phyloP scores from a whole-genome alignment of 2,888 invertebrate species.

The Esperia sulphurella region DNA sequence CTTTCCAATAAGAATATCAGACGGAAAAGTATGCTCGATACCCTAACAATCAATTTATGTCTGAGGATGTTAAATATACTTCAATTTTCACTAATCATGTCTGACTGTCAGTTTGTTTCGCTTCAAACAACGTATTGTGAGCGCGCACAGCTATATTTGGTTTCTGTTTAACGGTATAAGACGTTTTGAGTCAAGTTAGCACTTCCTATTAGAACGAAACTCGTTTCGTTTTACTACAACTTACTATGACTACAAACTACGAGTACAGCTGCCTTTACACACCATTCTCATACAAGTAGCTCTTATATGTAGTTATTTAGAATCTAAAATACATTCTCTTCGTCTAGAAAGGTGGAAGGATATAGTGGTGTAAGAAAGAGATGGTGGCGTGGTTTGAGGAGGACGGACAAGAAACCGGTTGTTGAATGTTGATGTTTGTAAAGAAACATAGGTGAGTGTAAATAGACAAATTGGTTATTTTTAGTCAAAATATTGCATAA shows the following conservation, averaged over 20 bases:
- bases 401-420: conserved; percentile 38
- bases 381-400: conserved; percentile 27
- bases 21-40: too few species aligned
- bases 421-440: too few species aligned
- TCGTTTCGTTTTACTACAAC: conserved; percentile 55
- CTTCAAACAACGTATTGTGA: conserved; percentile 9
- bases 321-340: conserved; percentile 5
- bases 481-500: too few species aligned
- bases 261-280: background rate
- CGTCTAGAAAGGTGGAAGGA: background rate
- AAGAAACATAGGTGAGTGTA: too few species aligned
- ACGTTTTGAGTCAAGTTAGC: conserved; percentile 55
- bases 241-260: conserved; percentile 29
- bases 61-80: background rate
- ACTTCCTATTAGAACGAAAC: conserved; percentile 61
- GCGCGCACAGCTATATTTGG: conserved; percentile 40
- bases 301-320: conserved; percentile 8
- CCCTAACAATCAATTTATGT: too few species aligned
- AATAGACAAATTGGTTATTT: too few species aligned
- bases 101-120: conserved; percentile 2
- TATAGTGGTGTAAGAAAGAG: conserved; percentile 23
- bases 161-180: conserved; percentile 56
- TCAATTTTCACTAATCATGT: background rate
- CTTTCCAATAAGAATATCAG: too few species aligned
- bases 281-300: background rate